Percentiles rank a stretch among this genome's conserved stretches.
Conservation (phyloP, 2,797 vertebrate genomes). For the Balearica regulorum region DNA sequence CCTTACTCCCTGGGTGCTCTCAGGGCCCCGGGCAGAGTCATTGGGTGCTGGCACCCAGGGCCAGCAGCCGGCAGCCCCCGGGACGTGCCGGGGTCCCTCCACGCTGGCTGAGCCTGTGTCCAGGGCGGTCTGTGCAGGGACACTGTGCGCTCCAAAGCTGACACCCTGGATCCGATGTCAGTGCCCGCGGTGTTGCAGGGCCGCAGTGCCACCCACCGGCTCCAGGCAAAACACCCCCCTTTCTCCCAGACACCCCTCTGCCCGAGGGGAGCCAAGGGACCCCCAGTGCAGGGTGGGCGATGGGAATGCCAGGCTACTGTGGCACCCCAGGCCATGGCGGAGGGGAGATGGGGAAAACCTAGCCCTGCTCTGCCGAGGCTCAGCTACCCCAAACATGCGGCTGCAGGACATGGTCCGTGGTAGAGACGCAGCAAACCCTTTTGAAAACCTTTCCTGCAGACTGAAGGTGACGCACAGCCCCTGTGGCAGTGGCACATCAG, state of each 20-base stretch:
- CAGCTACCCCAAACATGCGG: neutral
- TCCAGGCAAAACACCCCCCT: neutral
- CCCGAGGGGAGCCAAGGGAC: neutral
- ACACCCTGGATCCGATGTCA: neutral
- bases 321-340: accelerated
- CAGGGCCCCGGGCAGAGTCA: neutral
- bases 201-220: conserved; percentile 55
- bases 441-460: neutral
- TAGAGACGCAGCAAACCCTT: neutral
- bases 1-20: neutral
- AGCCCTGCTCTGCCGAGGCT: neutral
- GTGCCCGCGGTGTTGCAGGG: neutral
- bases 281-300: accelerated
- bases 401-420: accelerated
- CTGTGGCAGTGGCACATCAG: accelerated
- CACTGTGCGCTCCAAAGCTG: neutral
- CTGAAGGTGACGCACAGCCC: no score
- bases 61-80: neutral
- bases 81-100: neutral
- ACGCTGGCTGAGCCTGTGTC: neutral
- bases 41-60: neutral
- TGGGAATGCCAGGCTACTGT: neutral
- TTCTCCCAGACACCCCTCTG: neutral
- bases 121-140: neutral
- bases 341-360: neutral